Evolutionary conservation across 37 sponge, comb jelly and placozoan species (phyloP).

Genomic region (Halisarca cf. caerulea): DNA sequence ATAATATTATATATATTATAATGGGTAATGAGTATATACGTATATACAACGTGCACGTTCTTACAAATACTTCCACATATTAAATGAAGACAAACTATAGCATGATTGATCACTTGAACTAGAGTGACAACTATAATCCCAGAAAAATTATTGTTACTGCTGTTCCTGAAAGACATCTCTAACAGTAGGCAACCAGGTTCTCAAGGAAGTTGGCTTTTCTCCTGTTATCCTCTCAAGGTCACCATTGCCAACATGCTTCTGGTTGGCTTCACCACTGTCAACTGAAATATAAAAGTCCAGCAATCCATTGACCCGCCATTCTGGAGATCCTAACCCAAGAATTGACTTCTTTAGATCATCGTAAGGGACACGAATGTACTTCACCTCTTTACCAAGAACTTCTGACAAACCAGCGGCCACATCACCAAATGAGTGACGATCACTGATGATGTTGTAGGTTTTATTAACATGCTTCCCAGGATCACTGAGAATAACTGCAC

Average conservation of each 20-base stretch:
- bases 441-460: slow-evolving; percentile 44
- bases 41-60: too few species aligned
- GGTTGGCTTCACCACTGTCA: slow-evolving; percentile 25
- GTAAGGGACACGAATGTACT: slow-evolving; percentile 29
- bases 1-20: too few species aligned
- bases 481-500: slow-evolving; percentile 43
- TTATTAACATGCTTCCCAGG: slow-evolving; percentile 33
- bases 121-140: too few species aligned
- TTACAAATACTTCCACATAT: too few species aligned
- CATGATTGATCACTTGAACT: too few species aligned
- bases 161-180: too few species aligned
- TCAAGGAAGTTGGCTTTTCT: slow-evolving; percentile 56
- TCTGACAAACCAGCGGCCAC: slow-evolving; percentile 24
- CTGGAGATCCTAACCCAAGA: slow-evolving; percentile 15
- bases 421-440: slow-evolving; percentile 42
- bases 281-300: slow-evolving; percentile 37
- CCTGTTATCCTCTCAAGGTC: slow-evolving; percentile 46
- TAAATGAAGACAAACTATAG: too few species aligned
- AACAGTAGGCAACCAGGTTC: slow-evolving; percentile 34
- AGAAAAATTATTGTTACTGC: too few species aligned
- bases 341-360: slow-evolving; percentile 47
- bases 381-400: slow-evolving; percentile 43
- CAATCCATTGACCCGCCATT: slow-evolving; percentile 46
- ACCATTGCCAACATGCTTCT: neutral
- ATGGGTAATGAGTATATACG: too few species aligned